Evolutionary conservation across 2,113 vertebrate genomes (phyloP).

Genomic region (Cyanoramphus novaezelandiae): DNA sequence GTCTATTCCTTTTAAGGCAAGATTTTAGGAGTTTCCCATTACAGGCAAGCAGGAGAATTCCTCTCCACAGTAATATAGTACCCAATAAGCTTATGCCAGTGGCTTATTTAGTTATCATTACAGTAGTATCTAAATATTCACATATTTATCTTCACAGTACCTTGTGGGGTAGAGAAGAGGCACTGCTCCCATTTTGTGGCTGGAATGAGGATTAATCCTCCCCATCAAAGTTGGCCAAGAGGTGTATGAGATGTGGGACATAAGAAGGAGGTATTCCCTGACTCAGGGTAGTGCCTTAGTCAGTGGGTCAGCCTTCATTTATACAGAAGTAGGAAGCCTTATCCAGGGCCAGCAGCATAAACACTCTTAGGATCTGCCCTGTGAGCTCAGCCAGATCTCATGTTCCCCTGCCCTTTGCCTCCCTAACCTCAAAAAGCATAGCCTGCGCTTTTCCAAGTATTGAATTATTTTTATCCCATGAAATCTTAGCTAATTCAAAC

Average conservation of each 20-base stretch:
- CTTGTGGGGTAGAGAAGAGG: not conserved
- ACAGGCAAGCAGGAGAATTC: slow-evolving; percentile 37
- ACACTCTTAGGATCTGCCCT: not conserved
- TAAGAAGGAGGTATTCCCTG: not conserved
- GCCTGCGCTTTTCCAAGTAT: not conserved
- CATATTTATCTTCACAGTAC: not conserved
- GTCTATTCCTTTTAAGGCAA: slow-evolving; percentile 54
- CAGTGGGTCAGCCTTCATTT: not conserved
- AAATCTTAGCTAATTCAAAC: not conserved
- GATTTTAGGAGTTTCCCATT: slow-evolving; percentile 51
- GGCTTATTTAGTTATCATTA: slow-evolving; percentile 19
- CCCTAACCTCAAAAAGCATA: not conserved
- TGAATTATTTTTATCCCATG: not conserved
- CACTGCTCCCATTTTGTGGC: not conserved
- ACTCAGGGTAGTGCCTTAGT: not conserved
- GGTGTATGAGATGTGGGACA: not conserved
- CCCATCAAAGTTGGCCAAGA: not conserved
- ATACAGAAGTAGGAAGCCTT: not conserved
- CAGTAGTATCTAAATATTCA: slow-evolving; percentile 17
- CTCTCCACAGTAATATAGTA: slow-evolving; percentile 15
- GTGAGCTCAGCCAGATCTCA: not conserved
- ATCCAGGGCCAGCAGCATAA: not conserved
- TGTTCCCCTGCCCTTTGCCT: not conserved
- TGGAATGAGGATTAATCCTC: not conserved
- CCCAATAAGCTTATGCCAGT: not conserved